A percentile compares a stretch with the other conserved stretches of the same genome.
These are phyloP conservation scores for Drepana arcuata DNA, from an alignment of 1,140 invertebrate genomes.

Conservation along the genomic window DNA sequence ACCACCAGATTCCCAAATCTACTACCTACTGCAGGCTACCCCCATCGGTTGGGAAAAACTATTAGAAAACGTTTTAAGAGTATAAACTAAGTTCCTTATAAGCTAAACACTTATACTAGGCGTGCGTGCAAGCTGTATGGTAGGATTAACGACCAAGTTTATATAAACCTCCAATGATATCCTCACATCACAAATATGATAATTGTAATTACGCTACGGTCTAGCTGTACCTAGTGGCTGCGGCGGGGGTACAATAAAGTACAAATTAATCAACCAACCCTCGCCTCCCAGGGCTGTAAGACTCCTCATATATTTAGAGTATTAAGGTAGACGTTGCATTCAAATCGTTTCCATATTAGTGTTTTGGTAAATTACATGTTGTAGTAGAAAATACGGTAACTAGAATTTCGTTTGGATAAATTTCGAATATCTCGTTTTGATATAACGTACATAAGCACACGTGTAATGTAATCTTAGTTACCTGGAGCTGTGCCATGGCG, in stretches of 20 bases:
- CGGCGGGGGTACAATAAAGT: constrained; percentile 37
- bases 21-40: too few species aligned
- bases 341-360: constrained; percentile 33
- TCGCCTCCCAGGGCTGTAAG: constrained; percentile 35
- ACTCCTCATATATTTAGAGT: constrained; percentile 55
- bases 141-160: not conserved
- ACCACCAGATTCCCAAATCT: too few species aligned
- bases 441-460: constrained; percentile 15
- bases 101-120: too few species aligned
- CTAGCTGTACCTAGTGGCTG: constrained; percentile 40
- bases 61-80: too few species aligned
- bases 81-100: too few species aligned
- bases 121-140: too few species aligned
- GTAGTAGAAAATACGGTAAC: too few species aligned
- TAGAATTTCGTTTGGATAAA: too few species aligned
- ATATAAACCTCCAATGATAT: constrained; percentile 30
- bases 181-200: too few species aligned
- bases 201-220: constrained; percentile 26
- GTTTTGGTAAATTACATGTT: constrained; percentile 53
- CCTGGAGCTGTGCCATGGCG: too few species aligned
- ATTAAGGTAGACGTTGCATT: constrained; percentile 47
- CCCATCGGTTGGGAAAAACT: too few species aligned
- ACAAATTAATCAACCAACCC: constrained; percentile 62
- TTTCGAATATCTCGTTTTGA: too few species aligned
- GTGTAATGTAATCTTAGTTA: constrained; percentile 36